These are phyloP conservation scores for Drosophila setifemur DNA, from an alignment of 1,140 invertebrate species.

Conservation along the genomic window DNA sequence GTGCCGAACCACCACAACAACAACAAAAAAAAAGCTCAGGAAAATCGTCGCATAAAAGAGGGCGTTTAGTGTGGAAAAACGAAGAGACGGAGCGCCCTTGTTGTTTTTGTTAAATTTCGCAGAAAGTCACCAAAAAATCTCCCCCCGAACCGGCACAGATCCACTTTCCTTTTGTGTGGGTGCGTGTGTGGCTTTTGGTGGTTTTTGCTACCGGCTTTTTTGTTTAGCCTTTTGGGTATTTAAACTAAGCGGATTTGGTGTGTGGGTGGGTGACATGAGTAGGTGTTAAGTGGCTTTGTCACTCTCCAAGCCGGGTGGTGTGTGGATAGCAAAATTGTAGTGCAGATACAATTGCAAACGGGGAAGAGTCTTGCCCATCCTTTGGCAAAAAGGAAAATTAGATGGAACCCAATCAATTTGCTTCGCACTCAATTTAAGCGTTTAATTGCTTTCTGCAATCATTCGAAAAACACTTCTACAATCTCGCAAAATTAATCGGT, in stretches of 20 bases:
- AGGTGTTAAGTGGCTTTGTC: conserved; percentile 80
- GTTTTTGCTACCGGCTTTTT: conserved; percentile 56
- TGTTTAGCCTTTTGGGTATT: conserved; percentile 80
- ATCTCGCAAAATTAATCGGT: conserved; percentile 70
- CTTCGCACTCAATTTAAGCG: conserved; percentile 61
- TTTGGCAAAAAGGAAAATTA: neutral
- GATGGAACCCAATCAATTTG: conserved; percentile 28
- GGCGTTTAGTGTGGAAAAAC: conserved; percentile 70
- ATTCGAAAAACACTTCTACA: conserved; percentile 31
- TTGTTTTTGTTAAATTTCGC: conserved; percentile 81
- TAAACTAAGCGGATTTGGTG: conserved; percentile 79
- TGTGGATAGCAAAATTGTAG: conserved; percentile 51
- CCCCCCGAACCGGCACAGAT: conserved; percentile 6
- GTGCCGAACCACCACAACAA: conserved; percentile 14
- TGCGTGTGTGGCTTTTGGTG: conserved; percentile 30
- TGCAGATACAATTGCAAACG: conserved; percentile 4
- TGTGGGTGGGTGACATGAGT: conserved; percentile 78
- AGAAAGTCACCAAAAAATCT: conserved; percentile 66
- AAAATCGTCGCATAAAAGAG: conserved; percentile 73
- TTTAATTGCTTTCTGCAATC: conserved; percentile 68
- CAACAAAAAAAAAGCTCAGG: conserved; percentile 28
- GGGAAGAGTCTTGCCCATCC: neutral
- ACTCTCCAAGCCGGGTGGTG: conserved; percentile 49
- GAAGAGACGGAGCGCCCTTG: conserved; percentile 52
- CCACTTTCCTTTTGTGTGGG: conserved; percentile 22